phyloP scores from a whole-genome alignment of 2,888 invertebrate genomes.

The Clunio marinus region DNA sequence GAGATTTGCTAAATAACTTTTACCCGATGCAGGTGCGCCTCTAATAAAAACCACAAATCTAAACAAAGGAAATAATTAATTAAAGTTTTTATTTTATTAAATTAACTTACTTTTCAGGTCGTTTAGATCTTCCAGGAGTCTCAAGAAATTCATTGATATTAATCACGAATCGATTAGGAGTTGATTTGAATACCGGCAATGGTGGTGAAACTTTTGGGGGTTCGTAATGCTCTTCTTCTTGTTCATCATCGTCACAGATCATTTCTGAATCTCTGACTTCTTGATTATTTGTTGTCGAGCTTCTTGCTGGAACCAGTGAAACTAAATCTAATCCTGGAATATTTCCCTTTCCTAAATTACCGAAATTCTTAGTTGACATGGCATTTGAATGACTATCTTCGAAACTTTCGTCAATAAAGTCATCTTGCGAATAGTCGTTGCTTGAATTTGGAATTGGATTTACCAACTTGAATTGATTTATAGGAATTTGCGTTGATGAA shows the following conservation, averaged over 20 bases:
- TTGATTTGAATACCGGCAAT: background rate
- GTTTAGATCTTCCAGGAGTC: constrained; percentile 70
- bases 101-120: constrained; percentile 59
- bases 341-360: background rate
- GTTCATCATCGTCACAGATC: background rate
- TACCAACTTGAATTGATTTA: too few species aligned
- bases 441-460: too few species aligned
- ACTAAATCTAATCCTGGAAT: background rate
- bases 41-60: constrained; percentile 81
- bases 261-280: background rate
- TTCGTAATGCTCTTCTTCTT: background rate
- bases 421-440: background rate
- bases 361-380: background rate
- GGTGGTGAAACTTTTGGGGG: background rate
- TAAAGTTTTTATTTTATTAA: background rate
- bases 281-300: background rate
- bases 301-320: background rate
- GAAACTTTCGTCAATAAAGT: background rate
- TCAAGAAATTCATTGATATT: constrained; percentile 80
- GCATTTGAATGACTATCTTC: background rate
- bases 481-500: background rate
- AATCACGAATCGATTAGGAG: constrained; percentile 51
- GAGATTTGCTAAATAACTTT: constrained; percentile 82
- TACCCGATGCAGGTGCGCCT: constrained; percentile 93
- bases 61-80: background rate